Conservation (phyloP, 2,113 vertebrate genomes). For the Tilapia sparmanii region DNA sequence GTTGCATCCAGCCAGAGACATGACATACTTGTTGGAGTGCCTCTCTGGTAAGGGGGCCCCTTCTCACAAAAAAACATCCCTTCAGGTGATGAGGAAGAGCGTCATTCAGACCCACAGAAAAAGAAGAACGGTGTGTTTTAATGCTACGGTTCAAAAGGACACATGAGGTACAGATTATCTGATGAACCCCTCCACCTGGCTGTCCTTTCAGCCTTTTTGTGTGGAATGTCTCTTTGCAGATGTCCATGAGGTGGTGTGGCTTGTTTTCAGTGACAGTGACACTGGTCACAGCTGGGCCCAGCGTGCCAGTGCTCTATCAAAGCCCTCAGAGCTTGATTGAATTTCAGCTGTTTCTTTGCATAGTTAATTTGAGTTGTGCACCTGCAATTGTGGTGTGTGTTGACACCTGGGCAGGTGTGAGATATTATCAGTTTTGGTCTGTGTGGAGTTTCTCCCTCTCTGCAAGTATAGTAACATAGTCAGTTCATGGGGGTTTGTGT, state of each 20-base stretch:
- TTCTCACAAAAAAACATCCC: slow-evolving; percentile 91
- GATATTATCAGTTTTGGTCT: not conserved
- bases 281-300: not conserved
- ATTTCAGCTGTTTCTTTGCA: not conserved
- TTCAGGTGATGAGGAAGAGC: slow-evolving; percentile 90
- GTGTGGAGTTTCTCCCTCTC: not conserved
- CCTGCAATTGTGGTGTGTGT: not conserved
- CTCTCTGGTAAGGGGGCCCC: slow-evolving; percentile 90
- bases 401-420: not conserved
- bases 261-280: not conserved
- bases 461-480: not conserved
- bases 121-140: not conserved
- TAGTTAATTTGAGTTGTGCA: not conserved
- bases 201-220: not conserved
- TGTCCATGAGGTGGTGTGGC: not conserved
- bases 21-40: slow-evolving; percentile 96
- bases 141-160: not conserved
- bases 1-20: slow-evolving; percentile 97
- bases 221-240: not conserved
- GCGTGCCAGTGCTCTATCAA: not conserved
- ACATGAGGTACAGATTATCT: not conserved
- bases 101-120: slow-evolving; percentile 85
- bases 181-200: not conserved
- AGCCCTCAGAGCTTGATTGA: not conserved
- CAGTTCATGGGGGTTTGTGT: not conserved